These are phyloP conservation scores for Conchocele bisecta DNA, from an alignment of 2,888 invertebrate genomes.

Conservation along the genomic window DNA sequence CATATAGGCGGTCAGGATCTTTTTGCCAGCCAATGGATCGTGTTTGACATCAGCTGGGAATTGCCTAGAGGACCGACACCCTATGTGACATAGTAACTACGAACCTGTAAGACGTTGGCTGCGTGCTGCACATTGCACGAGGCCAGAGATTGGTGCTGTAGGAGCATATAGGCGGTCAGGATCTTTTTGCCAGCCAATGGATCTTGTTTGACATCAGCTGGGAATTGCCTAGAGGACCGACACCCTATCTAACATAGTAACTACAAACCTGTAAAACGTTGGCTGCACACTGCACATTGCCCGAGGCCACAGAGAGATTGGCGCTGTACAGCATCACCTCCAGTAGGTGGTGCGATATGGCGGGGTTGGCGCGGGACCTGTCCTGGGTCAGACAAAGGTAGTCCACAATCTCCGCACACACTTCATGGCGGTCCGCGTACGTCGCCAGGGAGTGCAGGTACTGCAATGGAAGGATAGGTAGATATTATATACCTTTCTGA, in stretches of 20 bases:
- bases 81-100: too few relatives aligned
- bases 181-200: too few relatives aligned
- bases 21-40: too few relatives aligned
- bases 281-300: constrained; percentile 60
- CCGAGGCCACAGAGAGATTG: constrained; percentile 71
- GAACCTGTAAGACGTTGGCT: constrained; percentile 69
- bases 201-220: too few relatives aligned
- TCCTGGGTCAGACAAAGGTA: constrained; percentile 59
- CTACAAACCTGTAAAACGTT: constrained; percentile 70
- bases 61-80: too few relatives aligned
- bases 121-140: constrained; percentile 67
- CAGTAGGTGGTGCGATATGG: constrained; percentile 73
- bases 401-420: constrained; percentile 67
- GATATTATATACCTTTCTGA: not conserved
- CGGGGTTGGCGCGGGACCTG: constrained; percentile 23
- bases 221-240: too few relatives aligned
- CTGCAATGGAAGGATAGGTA: constrained; percentile 60
- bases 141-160: constrained; percentile 72
- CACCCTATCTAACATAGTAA: too few relatives aligned
- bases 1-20: too few relatives aligned
- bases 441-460: constrained; percentile 65
- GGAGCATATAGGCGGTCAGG: too few relatives aligned
- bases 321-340: constrained; percentile 77
- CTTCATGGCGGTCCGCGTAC: constrained; percentile 64
- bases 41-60: too few relatives aligned